These are phyloP conservation scores for Hyles lineata DNA, from an alignment of 2,888 invertebrate species.

Conservation along the genomic window DNA sequence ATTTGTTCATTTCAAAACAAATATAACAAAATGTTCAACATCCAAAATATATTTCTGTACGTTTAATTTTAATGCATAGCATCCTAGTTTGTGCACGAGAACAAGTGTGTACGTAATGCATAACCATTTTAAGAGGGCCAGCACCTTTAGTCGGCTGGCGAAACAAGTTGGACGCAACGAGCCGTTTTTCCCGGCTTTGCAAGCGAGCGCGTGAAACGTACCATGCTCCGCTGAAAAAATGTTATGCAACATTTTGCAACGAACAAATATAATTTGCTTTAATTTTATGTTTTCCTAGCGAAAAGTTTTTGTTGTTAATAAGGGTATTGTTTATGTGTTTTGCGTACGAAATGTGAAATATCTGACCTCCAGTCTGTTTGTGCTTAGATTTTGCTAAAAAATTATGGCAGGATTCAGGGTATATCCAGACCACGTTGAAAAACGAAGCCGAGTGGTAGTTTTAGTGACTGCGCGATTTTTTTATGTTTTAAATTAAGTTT, in stretches of 20 bases:
- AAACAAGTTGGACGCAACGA: slow-evolving; percentile 56
- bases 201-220: slow-evolving; percentile 45
- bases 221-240: slow-evolving; percentile 37
- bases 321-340: not conserved
- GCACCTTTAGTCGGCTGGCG: slow-evolving; percentile 44
- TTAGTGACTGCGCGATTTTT: no score
- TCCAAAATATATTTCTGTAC: not conserved
- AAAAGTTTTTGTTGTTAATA: not conserved
- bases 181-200: slow-evolving; percentile 52
- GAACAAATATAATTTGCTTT: slow-evolving; percentile 10
- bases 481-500: no score
- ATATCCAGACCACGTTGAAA: no score
- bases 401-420: no score
- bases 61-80: not conserved
- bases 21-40: not conserved
- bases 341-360: not conserved
- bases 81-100: slow-evolving; percentile 9
- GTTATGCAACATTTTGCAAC: slow-evolving; percentile 24
- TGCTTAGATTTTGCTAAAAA: no score
- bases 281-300: slow-evolving; percentile 12
- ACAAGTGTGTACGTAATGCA: slow-evolving; percentile 21
- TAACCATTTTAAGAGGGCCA: slow-evolving; percentile 41
- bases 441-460: no score
- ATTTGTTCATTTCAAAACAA: no score
- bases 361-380: not conserved